Evolutionary conservation across 2,113 vertebrate genomes (phyloP).

Genomic region (Catharus bicknelli): DNA sequence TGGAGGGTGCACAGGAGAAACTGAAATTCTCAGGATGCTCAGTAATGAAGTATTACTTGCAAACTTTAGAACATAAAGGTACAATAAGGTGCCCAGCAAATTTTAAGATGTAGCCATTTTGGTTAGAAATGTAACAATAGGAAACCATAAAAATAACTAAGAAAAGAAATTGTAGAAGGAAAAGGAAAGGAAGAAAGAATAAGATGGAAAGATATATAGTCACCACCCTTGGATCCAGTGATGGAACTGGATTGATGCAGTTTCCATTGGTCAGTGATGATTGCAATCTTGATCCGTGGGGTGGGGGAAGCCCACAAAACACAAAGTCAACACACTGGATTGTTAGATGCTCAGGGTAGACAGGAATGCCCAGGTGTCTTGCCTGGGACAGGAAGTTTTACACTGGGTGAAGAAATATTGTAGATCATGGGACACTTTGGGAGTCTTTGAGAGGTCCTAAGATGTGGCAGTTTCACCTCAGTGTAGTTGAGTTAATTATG

Average conservation of each 20-base stretch:
- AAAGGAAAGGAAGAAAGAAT: too few relatives aligned
- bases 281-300: not conserved
- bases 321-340: not conserved
- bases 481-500: not conserved
- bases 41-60: not conserved
- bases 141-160: not conserved
- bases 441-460: not conserved
- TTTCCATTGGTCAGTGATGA: not conserved
- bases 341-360: too few relatives aligned
- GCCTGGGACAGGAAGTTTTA: not conserved
- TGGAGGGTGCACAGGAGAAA: not conserved
- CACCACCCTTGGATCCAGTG: not conserved
- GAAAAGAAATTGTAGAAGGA: not conserved
- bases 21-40: not conserved
- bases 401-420: not conserved
- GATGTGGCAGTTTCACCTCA: not conserved
- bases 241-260: not conserved
- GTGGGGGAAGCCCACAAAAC: not conserved
- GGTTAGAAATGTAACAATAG: not conserved
- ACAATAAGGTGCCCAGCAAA: rapidly evolving
- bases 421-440: not conserved
- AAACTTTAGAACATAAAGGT: not conserved
- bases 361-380: not conserved
- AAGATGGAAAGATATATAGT: too few relatives aligned
- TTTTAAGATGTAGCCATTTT: not conserved